Evolutionary conservation across 2,113 vertebrate genomes (phyloP), one percentile per base, ranked within the genome.

Genomic region (Pagrus major): DNA sequence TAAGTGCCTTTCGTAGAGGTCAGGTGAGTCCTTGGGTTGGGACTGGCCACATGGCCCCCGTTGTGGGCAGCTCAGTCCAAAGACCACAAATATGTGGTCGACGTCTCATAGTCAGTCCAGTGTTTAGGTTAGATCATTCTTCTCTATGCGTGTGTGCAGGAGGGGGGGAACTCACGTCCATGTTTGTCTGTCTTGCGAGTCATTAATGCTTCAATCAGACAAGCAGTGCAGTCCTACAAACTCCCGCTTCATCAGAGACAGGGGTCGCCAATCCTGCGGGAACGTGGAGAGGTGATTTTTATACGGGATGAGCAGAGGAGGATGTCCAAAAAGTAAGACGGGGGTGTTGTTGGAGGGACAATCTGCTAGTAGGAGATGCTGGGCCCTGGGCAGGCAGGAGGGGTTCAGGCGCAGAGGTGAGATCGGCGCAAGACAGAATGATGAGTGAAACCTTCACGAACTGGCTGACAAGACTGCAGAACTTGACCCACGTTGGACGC

Each of bases 31-130:
- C 73, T 72, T 79, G 79, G 44, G 56, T 68, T 77, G 74, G 76
- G 82, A 84, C 84, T 84, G 82, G 83, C 81, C 81, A 82, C 56
- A 11, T 60, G 52, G 68, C 44, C 69, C 78, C n/a, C 27, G 16
- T 35, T 56, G 75, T 73, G 78, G 73, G 79, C 71, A 64, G 58
- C 69, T 88, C 59, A 81, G 86, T 91, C 90, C 74, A 73, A 74
- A 74, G 87, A 88, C 87, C 90, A 92, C 76, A 54, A 78, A 78
- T 63, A 59, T 84, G 81, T 41, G 81, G 88, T 85, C 87, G 68
- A 64, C 58, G 86, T 93, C 85, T 90, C 60, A 76, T 58, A 78
- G 91, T 93, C 93, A 94, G 93, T 94, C 92, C 93, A 94, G 92
- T 93, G 92, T 93, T 92, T 61, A 81, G 80, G 79, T 87, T 84